phyloP scores from a whole-genome alignment of 1,140 invertebrate species.

The Epicauta chinensis region DNA sequence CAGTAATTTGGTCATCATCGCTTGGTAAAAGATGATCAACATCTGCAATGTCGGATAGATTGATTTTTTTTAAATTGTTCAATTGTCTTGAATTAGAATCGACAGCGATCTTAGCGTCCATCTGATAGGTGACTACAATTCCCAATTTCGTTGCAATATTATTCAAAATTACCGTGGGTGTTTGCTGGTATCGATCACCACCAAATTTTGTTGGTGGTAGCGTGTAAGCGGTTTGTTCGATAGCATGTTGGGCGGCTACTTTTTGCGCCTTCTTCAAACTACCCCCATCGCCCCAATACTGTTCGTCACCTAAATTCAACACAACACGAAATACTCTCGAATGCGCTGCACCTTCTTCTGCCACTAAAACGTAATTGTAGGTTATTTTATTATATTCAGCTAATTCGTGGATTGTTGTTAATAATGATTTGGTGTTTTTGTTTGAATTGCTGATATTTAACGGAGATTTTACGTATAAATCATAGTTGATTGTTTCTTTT shows the following conservation, averaged over 20 bases:
- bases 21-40: conserved; percentile 6
- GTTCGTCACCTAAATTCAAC: conserved; percentile 31
- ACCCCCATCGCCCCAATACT: conserved; percentile 23
- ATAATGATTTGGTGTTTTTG: conserved; percentile 9
- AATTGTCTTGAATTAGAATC: background rate
- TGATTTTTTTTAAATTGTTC: conserved; percentile 23
- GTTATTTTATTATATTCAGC: conserved; percentile 24
- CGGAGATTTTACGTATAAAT: background rate
- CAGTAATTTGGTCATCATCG: conserved; percentile 6
- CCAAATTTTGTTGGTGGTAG: conserved; percentile 25
- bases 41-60: conserved; percentile 22
- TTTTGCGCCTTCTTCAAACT: conserved; percentile 34
- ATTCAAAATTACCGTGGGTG: conserved; percentile 33
- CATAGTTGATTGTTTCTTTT: background rate
- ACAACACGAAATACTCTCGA: conserved; percentile 25
- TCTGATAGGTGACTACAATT: conserved; percentile 22
- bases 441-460: background rate
- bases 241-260: conserved; percentile 22
- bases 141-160: conserved; percentile 33
- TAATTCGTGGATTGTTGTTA: conserved; percentile 26
- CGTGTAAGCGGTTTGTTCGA: conserved; percentile 28
- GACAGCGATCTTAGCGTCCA: background rate
- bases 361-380: conserved; percentile 25
- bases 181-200: conserved; percentile 14
- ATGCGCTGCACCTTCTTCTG: conserved; percentile 29